Evolutionary conservation across 1,140 invertebrate genomes (phyloP).

Genomic region (Leucophenga varia): DNA sequence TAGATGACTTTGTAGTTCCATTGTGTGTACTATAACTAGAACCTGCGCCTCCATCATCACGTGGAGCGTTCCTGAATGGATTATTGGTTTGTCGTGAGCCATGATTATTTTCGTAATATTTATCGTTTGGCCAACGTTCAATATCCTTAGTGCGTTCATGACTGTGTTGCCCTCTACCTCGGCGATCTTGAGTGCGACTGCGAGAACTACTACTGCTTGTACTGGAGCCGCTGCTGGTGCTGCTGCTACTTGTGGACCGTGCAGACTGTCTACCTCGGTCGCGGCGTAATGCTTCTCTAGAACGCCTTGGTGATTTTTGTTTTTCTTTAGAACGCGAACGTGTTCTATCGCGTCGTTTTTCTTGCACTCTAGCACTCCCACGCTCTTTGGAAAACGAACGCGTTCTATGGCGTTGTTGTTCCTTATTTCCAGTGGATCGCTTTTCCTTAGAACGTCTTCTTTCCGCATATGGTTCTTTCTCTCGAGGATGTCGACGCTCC

Average conservation of each 20-base stretch:
- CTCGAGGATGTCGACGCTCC: no score
- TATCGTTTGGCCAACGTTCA: slow-evolving; percentile 57
- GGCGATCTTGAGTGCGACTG: neutral
- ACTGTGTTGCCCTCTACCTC: slow-evolving; percentile 11
- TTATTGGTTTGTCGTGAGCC: slow-evolving; percentile 23
- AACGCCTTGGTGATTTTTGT: no score
- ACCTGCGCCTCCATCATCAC: neutral
- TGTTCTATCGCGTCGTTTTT: no score
- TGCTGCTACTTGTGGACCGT: no score
- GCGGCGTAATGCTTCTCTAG: neutral
- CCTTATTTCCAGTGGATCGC: slow-evolving; percentile 11
- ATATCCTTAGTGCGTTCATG: slow-evolving; percentile 13
- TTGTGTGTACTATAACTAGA: neutral
- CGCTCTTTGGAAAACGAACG: slow-evolving; percentile 16
- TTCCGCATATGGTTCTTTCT: slow-evolving; percentile 9
- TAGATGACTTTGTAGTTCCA: slow-evolving; percentile 14
- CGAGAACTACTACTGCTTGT: slow-evolving; percentile 12
- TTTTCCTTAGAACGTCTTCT: slow-evolving; percentile 7
- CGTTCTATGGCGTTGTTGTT: slow-evolving; percentile 6
- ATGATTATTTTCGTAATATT: slow-evolving; percentile 37
- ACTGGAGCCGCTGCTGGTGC: slow-evolving; percentile 9
- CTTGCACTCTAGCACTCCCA: neutral
- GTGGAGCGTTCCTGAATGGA: slow-evolving; percentile 37
- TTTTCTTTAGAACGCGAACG: no score
- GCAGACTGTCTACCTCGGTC: neutral